These are phyloP conservation scores for Cathartes aura DNA, from an alignment of 2,113 vertebrate species.

Conservation along the genomic window DNA sequence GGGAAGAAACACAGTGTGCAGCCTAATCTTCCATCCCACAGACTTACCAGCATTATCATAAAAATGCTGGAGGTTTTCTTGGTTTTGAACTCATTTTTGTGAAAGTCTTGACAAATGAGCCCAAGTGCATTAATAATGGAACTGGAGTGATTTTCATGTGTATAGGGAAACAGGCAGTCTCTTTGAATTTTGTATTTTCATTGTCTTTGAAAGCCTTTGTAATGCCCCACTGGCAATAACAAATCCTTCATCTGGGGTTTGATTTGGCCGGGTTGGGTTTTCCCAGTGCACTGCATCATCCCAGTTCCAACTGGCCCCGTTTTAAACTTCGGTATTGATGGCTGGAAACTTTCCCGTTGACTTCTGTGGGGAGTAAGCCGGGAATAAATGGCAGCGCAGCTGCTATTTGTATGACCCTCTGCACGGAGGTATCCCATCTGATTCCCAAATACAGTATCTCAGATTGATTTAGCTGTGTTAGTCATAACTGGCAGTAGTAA, in stretches of 20 bases:
- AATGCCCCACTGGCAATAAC: neutral
- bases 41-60: conserved; percentile 8
- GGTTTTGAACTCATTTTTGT: conserved; percentile 5
- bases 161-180: neutral
- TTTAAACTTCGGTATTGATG: neutral
- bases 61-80: conserved; percentile 44
- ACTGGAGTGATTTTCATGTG: neutral
- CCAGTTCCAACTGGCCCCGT: neutral
- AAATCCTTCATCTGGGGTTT: neutral
- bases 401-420: neutral
- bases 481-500: neutral
- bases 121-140: conserved; percentile 22
- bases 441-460: neutral
- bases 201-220: conserved; percentile 2
- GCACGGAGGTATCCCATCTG: neutral
- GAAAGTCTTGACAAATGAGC: conserved; percentile 27
- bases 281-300: neutral
- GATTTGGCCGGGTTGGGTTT: neutral
- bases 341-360: neutral
- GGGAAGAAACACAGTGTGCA: neutral
- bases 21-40: conserved; percentile 49
- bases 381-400: neutral
- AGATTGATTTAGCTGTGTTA: neutral
- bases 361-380: neutral
- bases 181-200: neutral